Percentiles rank a stretch among this genome's conserved stretches.
phyloP scores from a whole-genome alignment of 2,888 invertebrate species.

The Ypsolopha scabrella region DNA sequence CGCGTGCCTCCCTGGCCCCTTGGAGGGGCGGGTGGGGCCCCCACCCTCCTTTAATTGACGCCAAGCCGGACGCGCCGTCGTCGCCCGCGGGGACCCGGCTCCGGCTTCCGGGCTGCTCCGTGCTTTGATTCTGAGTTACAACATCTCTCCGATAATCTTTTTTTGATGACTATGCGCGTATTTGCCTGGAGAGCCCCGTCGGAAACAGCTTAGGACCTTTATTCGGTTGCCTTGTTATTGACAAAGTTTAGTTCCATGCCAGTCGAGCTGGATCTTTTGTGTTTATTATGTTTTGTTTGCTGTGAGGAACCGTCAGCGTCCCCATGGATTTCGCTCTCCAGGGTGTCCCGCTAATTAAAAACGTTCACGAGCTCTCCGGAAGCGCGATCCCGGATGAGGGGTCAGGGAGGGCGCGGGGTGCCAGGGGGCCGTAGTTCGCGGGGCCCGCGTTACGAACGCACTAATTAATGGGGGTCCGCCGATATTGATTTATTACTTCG shows the following conservation, averaged over 20 bases:
- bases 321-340: conserved; percentile 1
- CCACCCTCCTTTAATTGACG: conserved; percentile 60
- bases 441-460: conserved; percentile 56
- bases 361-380: conserved; percentile 35
- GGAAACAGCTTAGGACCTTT: background rate
- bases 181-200: background rate
- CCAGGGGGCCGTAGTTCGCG: conserved; percentile 18
- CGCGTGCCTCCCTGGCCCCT: conserved; percentile 23
- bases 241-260: background rate
- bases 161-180: conserved; percentile 43
- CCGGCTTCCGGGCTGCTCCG: conserved; percentile 41
- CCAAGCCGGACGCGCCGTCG: conserved; percentile 44
- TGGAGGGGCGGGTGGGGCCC: conserved; percentile 8
- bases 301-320: background rate
- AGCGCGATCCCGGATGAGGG: conserved; percentile 12
- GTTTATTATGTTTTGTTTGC: background rate
- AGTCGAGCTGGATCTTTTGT: background rate
- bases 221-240: background rate
- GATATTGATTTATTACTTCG: conserved; percentile 55
- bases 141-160: conserved; percentile 59
- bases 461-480: conserved; percentile 68
- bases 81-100: conserved; percentile 51
- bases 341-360: conserved; percentile 50
- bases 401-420: conserved; percentile 9
- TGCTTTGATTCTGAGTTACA: conserved; percentile 49